Conservation (phyloP, 2,888 invertebrate genomes). For the Himalopsyche tibetana region DNA sequence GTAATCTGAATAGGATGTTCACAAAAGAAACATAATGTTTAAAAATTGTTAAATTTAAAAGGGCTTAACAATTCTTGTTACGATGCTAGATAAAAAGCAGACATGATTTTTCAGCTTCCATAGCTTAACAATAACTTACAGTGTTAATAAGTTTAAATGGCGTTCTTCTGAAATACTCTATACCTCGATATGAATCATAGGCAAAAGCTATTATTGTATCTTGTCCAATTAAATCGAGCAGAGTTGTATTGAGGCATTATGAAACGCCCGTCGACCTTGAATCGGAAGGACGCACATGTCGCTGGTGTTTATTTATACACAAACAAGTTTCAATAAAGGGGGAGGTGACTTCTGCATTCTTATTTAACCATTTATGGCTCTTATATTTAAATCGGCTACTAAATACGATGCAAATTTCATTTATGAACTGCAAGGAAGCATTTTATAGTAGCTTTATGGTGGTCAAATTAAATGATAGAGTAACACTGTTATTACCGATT, state of each 20-base stretch:
- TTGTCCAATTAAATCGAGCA: conserved; percentile 35
- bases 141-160: no score
- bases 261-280: conserved; percentile 40
- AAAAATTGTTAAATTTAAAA: no score
- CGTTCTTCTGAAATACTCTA: background rate
- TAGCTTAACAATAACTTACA: no score
- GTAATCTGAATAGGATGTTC: no score
- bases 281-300: conserved; percentile 34
- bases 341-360: conserved; percentile 14
- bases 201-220: conserved; percentile 28
- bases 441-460: no score
- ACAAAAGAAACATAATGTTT: no score
- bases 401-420: conserved; percentile 27
- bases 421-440: no score
- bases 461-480: no score
- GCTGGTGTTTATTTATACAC: conserved; percentile 9
- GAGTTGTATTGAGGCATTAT: conserved; percentile 21
- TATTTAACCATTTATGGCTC: conserved; percentile 26
- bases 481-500: no score
- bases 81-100: no score
- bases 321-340: conserved; percentile 39
- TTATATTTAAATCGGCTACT: conserved; percentile 8
- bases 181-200: conserved; percentile 27
- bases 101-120: no score
- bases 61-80: no score